Conservation (phyloP, 2,888 invertebrate genomes). For the Lathronympha strigana region DNA sequence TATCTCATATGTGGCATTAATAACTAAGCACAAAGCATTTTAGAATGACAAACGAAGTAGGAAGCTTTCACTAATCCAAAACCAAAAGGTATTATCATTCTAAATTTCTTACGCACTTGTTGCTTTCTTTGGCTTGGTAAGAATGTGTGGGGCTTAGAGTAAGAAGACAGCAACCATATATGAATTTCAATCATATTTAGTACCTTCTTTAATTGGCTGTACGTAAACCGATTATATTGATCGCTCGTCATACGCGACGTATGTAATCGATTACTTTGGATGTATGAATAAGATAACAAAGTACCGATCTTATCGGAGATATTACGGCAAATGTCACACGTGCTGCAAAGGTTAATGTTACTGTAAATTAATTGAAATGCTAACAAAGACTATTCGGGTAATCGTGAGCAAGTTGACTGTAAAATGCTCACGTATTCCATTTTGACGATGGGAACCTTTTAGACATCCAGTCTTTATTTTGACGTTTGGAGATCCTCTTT, state of each 20-base stretch:
- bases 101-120: background rate
- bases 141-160: background rate
- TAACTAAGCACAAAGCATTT: slow-evolving; percentile 75
- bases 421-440: no score
- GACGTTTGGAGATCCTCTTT: no score
- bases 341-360: slow-evolving; percentile 25
- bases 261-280: slow-evolving; percentile 73
- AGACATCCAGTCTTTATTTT: no score
- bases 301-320: slow-evolving; percentile 67
- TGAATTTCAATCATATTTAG: slow-evolving; percentile 11
- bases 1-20: slow-evolving; percentile 68
- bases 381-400: slow-evolving; percentile 1
- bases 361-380: slow-evolving; percentile 4
- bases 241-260: slow-evolving; percentile 73
- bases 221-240: slow-evolving; percentile 79
- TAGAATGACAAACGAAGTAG: slow-evolving; percentile 77
- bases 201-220: slow-evolving; percentile 7
- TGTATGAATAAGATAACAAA: slow-evolving; percentile 71
- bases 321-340: slow-evolving; percentile 46
- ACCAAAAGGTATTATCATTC: background rate
- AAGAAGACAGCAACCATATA: background rate
- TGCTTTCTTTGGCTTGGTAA: background rate
- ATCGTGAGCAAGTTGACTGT: background rate
- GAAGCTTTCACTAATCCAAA: slow-evolving; percentile 56
- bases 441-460: no score